Base-by-base conservation (phyloP, 2,888 invertebrate species). In the Odontocolon sp. region DNA sequence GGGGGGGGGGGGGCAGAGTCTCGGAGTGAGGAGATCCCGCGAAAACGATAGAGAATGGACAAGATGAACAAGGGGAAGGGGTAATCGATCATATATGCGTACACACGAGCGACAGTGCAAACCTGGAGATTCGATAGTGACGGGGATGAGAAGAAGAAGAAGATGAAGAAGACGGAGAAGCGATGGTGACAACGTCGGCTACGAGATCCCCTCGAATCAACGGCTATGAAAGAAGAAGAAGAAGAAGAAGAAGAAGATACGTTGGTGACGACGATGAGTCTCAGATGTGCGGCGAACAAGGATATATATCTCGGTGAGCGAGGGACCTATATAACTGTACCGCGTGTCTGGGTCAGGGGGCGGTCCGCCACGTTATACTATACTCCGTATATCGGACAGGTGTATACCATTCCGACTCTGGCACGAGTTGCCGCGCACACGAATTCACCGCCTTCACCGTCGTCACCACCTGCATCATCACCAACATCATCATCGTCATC, bases 321-420 rank as follows among this genome's bases (percentile, higher is more conserved):
- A 88, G 91, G 90, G 91, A 90, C 90, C 90, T 90, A 91, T 91
- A 91, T 92, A 92, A 92, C 92, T 91, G 91, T 89, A 91, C 89
- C 86, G 86, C 88, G 90, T 91, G 92, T 92, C 92, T 92, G 92
- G 92, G 92, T 92, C 92, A 92, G 90, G 91, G 92, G 92, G 92
- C 92, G 92, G 92, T 91, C 91, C 87, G 85, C 86, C 87, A 86
- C 84, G 86, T 86, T 86, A 86, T 86, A 87, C 87, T 87, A 86
- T 87, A 88, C 86, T 86, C 87, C 84, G 85, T 87, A 87, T 88
- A 88, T 86, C 88, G 89, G 91, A 91, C 91, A 91, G 91, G 91
- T 91, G 91, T 90, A 91, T 91, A 89, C 90, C 91, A 92, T 91
- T 92, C 88, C 87, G 88, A 86, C 87, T 87, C 85, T 81, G 77